Evolutionary conservation across 2,113 vertebrate species (phyloP), one percentile per base, ranked within the genome.

Genomic region (Rana temporaria): DNA sequence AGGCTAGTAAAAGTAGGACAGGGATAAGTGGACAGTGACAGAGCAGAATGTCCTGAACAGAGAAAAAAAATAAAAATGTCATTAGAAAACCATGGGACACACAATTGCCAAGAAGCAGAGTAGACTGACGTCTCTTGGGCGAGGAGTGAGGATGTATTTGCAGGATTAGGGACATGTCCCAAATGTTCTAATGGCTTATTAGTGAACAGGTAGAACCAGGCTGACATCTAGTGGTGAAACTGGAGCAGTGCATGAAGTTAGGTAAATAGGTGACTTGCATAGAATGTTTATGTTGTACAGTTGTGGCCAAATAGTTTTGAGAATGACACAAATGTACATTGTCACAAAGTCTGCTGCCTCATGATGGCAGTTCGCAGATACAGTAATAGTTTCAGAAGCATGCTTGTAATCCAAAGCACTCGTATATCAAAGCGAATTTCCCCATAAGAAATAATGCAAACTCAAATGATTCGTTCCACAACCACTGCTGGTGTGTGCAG

Each of bases 201-300:
- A 48, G 42, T 2, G 6, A 9, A 64, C 26, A 52, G 18, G 34
- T 72, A 42, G 18, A 6, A 64, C 67, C 53, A 70, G 5, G 68
- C 67, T 72, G 68, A 60, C 79, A 81, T 48, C 79, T 81, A 63
- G 32, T 71, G 79, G 79, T 79, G 7, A 16, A 26, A 57, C 4
- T n/a, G 52, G 8, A 57, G 1, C 15, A 42, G 1, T 16, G 19
- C 55, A 38, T 48, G 42, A 12, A 12, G 1, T 2, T 11, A 1
- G 6, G 42, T 48, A 6, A 48, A 48, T 48, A 14, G 12, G 12
- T 48, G 42, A 48, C 3, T 11, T 48, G 9, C 2, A 48, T 6
- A 3, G 8, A 12, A 2, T 48, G 1, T 48, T 1, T 42, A 4
- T 1, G 2, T 9, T 7, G 38, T 42, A 42, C 1, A n/a, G n/a